Evolutionary conservation across 2,113 vertebrate species (phyloP), one percentile per base, ranked within the genome.

Genomic region (Nothobranchius furzeri): DNA sequence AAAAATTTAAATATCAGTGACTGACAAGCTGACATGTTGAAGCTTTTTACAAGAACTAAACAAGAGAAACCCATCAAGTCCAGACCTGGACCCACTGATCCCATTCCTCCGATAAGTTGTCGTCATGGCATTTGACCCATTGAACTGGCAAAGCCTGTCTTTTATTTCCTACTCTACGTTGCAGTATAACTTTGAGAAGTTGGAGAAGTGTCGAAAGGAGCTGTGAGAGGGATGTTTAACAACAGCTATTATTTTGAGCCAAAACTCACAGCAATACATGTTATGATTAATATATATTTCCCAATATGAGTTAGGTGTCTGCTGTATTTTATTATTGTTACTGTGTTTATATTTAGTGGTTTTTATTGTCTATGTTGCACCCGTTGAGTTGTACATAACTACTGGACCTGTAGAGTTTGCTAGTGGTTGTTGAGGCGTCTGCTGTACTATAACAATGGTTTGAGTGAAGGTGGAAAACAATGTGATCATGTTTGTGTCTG

Each of bases 1-100:
- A 92, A 96, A 94, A 90, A 95, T 96, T 85, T 98, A 91, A 94
- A 83, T 9, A 72, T 87, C 48, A 40, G 17, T 52, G 7, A 73
- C 49, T 60, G 47, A 49, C 15, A 59, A 52, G 58, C 57, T 54
- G 78, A 20, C 10, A 12, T 43, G 10, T 42, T 15, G 56, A 67
- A 67, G 66, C 66, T 68, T 76, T 36, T 61, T 6, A 42, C 48
- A 51, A 61, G 49, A 83, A 68, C 59, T 36, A 15, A 7, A 52
- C 3, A 30, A 30, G 3, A 60, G 9, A 12, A 37, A 11, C 50
- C 15, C 59, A 14, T 58, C n/a, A 36, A 11, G 9, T 53, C 70
- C 45, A 17, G 75, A 67, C 55, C 48, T 64, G 67, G 75, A 85
- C 72, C 43, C 63, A 64, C 82, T 68, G 68, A 77, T 86, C 79